Conservation (phyloP, 2,113 vertebrate genomes). For the Tragelaphus imberbis region DNA sequence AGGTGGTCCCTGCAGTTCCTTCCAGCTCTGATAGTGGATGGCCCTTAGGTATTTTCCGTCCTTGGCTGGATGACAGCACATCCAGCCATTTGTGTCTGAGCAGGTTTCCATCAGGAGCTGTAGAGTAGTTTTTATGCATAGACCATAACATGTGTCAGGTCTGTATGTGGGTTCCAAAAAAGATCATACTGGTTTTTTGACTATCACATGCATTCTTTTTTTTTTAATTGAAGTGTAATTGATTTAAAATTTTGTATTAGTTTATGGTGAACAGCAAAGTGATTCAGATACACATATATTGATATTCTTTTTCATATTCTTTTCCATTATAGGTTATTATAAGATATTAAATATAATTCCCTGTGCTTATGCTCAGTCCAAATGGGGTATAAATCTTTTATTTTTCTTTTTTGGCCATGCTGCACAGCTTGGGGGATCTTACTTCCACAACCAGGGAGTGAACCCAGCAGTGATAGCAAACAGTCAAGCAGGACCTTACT, state of each 20-base stretch:
- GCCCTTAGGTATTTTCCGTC: not conserved
- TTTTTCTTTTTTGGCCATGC: not conserved
- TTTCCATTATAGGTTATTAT: not conserved
- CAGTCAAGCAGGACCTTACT: not conserved
- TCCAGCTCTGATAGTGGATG: not conserved
- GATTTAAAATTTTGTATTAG: not conserved
- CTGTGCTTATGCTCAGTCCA: not conserved
- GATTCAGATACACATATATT: not conserved
- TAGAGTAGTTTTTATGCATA: not conserved
- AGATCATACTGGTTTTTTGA: not conserved
- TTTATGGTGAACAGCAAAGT: not conserved
- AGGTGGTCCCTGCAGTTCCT: not conserved
- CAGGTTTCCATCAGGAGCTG: not conserved
- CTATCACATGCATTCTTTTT: not conserved
- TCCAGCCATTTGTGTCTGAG: not conserved
- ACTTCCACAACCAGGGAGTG: not conserved
- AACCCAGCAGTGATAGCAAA: not conserved
- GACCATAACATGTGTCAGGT: not conserved
- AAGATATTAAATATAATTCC: not conserved
- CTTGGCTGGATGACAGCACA: not conserved
- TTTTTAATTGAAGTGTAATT: not conserved
- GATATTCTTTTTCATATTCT: not conserved
- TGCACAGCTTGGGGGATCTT: not conserved
- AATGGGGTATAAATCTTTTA: not conserved
- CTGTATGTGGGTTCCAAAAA: not conserved